Percentiles rank a stretch among this genome's conserved stretches.
Evolutionary conservation across 1,140 invertebrate genomes (phyloP).

Genomic region (Pristionchus pacificus): DNA sequence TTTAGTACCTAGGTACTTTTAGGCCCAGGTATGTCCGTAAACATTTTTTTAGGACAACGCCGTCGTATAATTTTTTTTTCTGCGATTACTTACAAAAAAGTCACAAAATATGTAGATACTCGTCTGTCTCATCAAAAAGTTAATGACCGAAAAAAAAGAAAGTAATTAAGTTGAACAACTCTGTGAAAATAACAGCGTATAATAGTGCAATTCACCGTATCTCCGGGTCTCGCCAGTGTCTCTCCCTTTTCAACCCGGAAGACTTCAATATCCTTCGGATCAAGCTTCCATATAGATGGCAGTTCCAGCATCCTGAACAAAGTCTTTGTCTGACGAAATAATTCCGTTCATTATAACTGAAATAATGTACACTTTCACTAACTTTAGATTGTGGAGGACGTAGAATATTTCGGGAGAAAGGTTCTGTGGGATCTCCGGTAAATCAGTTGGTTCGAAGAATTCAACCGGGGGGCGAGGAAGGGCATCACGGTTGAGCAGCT

Average conservation of each 20-base stretch:
- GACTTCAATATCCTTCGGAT: conserved; percentile 52
- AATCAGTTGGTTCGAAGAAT: conserved; percentile 50
- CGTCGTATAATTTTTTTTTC: no score
- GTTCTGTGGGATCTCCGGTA: conserved; percentile 53
- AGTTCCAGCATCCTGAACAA: conserved; percentile 50
- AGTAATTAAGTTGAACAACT: no score
- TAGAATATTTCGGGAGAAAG: conserved; percentile 49
- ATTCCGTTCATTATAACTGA: not conserved
- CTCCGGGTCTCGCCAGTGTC: conserved; percentile 64
- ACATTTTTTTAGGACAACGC: no score
- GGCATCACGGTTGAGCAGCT: not conserved
- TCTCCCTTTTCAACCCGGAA: conserved; percentile 38
- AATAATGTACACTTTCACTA: not conserved
- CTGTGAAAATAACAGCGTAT: no score
- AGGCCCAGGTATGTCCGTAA: no score
- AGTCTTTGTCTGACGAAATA: conserved; percentile 14
- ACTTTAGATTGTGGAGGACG: conserved; percentile 52
- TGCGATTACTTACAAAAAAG: no score
- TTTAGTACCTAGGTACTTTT: no score
- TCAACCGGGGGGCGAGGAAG: conserved; percentile 20
- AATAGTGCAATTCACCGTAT: no score
- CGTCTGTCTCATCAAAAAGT: no score
- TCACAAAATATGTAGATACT: no score
- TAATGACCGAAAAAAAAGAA: no score
- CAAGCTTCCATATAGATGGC: conserved; percentile 44